phyloP scores from a whole-genome alignment of 2,888 invertebrate genomes.

The Ornithoptera alexandrae region DNA sequence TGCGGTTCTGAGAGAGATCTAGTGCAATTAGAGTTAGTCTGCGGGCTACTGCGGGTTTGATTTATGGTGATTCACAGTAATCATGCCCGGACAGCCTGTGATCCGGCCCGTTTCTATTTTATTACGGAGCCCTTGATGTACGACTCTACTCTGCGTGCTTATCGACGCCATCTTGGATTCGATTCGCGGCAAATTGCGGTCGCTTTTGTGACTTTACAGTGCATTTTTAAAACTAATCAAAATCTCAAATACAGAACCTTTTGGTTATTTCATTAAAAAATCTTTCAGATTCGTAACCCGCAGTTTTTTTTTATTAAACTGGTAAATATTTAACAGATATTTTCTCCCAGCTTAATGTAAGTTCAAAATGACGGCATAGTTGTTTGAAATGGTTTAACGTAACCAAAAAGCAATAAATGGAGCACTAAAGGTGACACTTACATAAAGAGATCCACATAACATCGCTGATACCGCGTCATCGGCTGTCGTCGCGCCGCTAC shows the following conservation, averaged over 20 bases:
- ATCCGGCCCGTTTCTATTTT: conserved; percentile 68
- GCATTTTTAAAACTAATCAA: neutral
- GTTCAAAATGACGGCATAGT: conserved; percentile 20
- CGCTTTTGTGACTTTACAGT: conserved; percentile 34
- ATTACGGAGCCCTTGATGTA: conserved; percentile 63
- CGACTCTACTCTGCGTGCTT: conserved; percentile 57
- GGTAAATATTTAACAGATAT: too few relatives aligned
- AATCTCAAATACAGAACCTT: too few relatives aligned
- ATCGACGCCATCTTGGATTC: conserved; percentile 60
- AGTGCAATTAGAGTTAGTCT: conserved; percentile 68
- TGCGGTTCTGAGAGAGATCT: conserved; percentile 51
- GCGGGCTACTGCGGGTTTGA: conserved; percentile 73
- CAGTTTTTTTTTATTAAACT: too few relatives aligned
- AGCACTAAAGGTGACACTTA: conserved; percentile 72
- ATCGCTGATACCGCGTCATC: conserved; percentile 60
- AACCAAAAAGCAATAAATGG: conserved; percentile 69
- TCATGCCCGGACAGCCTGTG: conserved; percentile 61
- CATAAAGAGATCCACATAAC: conserved; percentile 69
- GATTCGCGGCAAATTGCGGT: conserved; percentile 49
- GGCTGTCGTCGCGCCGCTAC: conserved; percentile 67
- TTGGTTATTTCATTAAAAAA: too few relatives aligned
- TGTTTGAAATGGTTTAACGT: conserved; percentile 42
- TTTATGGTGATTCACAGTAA: conserved; percentile 75
- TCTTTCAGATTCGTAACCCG: too few relatives aligned
- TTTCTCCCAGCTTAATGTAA: conserved; percentile 1